These are phyloP conservation scores for Aspidiotus destructor DNA, from an alignment of 2,888 invertebrate genomes.

Conservation along the genomic window DNA sequence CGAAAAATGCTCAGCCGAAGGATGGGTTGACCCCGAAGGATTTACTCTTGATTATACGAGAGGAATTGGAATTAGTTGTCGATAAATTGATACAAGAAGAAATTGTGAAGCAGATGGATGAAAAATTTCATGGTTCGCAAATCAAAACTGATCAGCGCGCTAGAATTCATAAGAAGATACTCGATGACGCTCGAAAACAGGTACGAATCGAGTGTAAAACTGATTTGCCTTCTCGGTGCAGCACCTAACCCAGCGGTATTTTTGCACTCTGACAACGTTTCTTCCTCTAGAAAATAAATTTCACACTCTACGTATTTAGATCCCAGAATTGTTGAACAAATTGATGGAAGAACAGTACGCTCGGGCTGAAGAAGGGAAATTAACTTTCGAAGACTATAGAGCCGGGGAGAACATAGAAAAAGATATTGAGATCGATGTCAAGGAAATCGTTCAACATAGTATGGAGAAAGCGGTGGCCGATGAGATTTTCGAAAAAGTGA, in stretches of 20 bases:
- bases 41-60: neutral
- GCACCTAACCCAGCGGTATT: too few species aligned
- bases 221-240: too few species aligned
- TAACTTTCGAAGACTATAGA: neutral
- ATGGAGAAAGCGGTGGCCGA: constrained; percentile 27
- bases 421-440: neutral
- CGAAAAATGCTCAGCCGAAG: too few species aligned
- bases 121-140: constrained; percentile 9
- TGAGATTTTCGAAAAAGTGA: constrained; percentile 20
- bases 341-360: constrained; percentile 14
- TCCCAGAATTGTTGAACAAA: constrained; percentile 16
- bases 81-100: constrained; percentile 16
- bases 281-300: neutral
- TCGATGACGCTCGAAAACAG: constrained; percentile 10
- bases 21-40: too few species aligned
- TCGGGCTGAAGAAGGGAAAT: neutral
- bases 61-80: constrained; percentile 10
- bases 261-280: neutral
- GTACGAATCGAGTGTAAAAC: neutral
- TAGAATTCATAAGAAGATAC: constrained; percentile 11
- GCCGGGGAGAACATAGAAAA: constrained; percentile 15
- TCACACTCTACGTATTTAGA: neutral
- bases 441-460: constrained; percentile 5
- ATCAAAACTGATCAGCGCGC: constrained; percentile 12
- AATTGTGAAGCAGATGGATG: constrained; percentile 18